Base-by-base conservation (phyloP, 1,140 invertebrate species). In the Drosophila micromelanica region DNA sequence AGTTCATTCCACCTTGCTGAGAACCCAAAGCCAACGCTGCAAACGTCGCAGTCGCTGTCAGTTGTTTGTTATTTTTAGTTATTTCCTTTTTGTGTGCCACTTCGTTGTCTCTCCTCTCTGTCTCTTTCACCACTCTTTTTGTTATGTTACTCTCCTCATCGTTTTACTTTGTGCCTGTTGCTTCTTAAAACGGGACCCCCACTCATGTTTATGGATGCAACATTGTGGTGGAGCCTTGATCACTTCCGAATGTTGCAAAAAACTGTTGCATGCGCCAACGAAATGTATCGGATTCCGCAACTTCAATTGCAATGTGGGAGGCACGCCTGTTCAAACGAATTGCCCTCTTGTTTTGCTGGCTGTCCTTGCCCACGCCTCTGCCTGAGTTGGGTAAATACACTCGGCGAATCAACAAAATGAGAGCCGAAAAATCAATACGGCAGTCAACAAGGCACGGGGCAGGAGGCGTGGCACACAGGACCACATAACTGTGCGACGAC, bases 1-100 rank as follows among this genome's bases (percentile, higher is more conserved):
- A 89, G 84, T 89, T 89, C 84, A 89, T 89, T 89, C 84, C 84
- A 89, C 84, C 84, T 89, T 89, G 81, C 85, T 72, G 57, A 84
- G 55, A 75, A 37, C 65, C 76, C 64, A 78, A 81, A 80, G 79
- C 74, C 65, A 80, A 35, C 54, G 62, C 69, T 72, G 69, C 37
- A 12, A 43, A 40, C 52, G 20, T 30, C 20, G 20, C 15, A 17
- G 30, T 45, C 51, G n/a, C 37, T 56, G 60, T 55, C 67, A 67
- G 49, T 78, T 78, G 78, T 87, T 89, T 90, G 84, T 89, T 89
- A 90, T 89, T 89, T 89, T 89, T 89, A 84, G 85, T 89, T 65
- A 90, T 73, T 89, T 89, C 84, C 79, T 89, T 89, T 89, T 90
- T 89, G 84, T 87, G 78, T 61, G 69, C 78, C 76, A 73, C 72